phyloP scores from a whole-genome alignment of 2,113 vertebrate genomes.

The Rhineura floridana region DNA sequence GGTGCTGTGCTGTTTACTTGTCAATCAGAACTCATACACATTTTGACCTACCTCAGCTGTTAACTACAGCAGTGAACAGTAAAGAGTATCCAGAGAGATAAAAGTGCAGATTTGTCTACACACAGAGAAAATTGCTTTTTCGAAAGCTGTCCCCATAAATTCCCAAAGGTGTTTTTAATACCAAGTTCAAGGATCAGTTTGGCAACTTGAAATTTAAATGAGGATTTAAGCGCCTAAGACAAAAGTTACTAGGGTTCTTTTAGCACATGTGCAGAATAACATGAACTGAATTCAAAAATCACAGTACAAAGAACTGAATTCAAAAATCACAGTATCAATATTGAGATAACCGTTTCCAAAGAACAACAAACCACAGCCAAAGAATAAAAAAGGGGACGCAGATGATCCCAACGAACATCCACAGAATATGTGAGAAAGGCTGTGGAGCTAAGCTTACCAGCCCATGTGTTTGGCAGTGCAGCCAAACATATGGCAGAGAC shows the following conservation, averaged over 20 bases:
- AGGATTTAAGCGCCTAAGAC: not conserved
- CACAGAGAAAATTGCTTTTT: not conserved
- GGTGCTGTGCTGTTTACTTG: not conserved
- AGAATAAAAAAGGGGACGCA: not conserved
- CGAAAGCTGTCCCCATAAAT: not conserved
- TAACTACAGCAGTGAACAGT: not conserved
- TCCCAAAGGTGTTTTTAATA: not conserved
- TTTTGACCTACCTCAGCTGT: not conserved
- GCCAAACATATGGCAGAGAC: not conserved
- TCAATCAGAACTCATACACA: not conserved
- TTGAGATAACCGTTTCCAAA: too few species aligned
- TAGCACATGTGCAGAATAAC: not conserved
- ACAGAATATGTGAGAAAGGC: not conserved
- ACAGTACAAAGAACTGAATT: too few species aligned
- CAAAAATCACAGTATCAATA: too few species aligned
- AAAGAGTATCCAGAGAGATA: not conserved
- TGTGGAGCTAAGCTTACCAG: not conserved
- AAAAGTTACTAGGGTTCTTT: not conserved
- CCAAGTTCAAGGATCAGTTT: not conserved
- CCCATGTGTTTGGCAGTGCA: not conserved
- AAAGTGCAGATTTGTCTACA: not conserved
- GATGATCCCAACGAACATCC: not conserved
- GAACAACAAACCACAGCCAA: too few species aligned
- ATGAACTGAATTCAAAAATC: not conserved
- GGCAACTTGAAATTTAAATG: not conserved